Evolutionary conservation across 2,888 invertebrate genomes (phyloP).

Genomic region (Drosophila fungiperda): DNA sequence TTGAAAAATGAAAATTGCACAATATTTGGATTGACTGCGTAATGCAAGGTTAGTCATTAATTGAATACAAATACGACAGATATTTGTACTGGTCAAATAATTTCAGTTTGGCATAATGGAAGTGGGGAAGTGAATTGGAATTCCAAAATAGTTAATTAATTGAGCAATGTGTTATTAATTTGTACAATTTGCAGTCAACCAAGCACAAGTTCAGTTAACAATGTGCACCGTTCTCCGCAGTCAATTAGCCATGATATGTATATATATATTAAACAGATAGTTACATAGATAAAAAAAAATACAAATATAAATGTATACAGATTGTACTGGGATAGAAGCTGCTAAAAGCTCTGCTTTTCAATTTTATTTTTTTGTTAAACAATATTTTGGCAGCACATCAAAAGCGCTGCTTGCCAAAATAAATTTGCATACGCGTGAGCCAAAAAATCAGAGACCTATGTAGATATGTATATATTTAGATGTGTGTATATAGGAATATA

Average conservation of each 20-base stretch:
- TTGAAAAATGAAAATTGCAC: conserved; percentile 55
- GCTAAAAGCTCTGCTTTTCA: conserved; percentile 62
- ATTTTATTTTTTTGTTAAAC: conserved; percentile 73
- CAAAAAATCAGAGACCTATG: conserved; percentile 32
- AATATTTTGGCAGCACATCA: conserved; percentile 78
- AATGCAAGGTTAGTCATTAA: conserved; percentile 11
- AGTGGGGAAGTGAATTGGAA: conserved; percentile 20
- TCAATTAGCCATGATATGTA: conserved; percentile 17
- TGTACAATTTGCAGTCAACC: conserved; percentile 65
- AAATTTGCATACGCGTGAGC: conserved; percentile 64
- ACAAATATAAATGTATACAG: not conserved
- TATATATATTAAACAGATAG: conserved; percentile 2
- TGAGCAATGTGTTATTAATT: conserved; percentile 70
- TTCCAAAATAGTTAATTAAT: conserved; percentile 47
- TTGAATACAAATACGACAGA: conserved; percentile 33
- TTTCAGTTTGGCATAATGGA: conserved; percentile 6
- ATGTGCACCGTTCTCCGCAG: conserved; percentile 27
- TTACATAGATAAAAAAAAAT: not conserved
- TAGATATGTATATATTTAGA: conserved; percentile 21
- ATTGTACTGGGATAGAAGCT: conserved; percentile 16
- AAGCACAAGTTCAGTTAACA: conserved; percentile 49
- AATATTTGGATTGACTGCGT: conserved; percentile 21
- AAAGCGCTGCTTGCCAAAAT: conserved; percentile 75
- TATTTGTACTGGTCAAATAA: conserved; percentile 21
- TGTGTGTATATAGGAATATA: conserved; percentile 4